phyloP scores from a whole-genome alignment of 1,140 invertebrate genomes.

The Brachionus koreanus region DNA sequence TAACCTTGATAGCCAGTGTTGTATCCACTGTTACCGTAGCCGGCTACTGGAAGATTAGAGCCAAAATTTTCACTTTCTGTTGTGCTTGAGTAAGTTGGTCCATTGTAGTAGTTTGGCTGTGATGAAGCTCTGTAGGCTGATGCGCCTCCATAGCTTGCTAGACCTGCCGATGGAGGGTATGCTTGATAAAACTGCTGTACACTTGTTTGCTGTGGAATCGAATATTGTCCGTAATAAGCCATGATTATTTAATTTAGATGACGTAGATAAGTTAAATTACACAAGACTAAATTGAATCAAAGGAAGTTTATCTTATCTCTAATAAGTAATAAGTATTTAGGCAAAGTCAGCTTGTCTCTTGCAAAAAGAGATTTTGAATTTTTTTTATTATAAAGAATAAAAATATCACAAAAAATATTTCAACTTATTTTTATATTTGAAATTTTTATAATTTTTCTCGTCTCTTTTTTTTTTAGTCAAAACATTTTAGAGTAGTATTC shows the following conservation, averaged over 20 bases:
- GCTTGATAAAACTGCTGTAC: not conserved
- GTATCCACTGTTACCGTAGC: conserved; percentile 23
- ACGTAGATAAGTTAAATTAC: not conserved
- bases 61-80: conserved; percentile 27
- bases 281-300: not conserved
- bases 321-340: not conserved
- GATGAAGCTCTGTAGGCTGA: not conserved
- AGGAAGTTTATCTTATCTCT: not conserved
- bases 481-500: conserved; percentile 26
- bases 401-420: conserved; percentile 26
- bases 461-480: conserved; percentile 20
- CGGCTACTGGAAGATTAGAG: not conserved
- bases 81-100: conserved; percentile 30
- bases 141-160: conserved; percentile 34
- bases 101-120: conserved; percentile 10
- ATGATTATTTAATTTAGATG: conserved; percentile 9
- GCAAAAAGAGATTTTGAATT: not conserved
- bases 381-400: conserved; percentile 17
- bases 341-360: not conserved
- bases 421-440: conserved; percentile 32
- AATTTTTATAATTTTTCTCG: conserved; percentile 12
- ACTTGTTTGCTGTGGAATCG: not conserved
- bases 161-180: not conserved
- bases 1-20: not conserved
- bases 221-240: conserved; percentile 10